Evolutionary conservation across 2,888 invertebrate genomes (phyloP).

Genomic region (Himalopsyche japonica): DNA sequence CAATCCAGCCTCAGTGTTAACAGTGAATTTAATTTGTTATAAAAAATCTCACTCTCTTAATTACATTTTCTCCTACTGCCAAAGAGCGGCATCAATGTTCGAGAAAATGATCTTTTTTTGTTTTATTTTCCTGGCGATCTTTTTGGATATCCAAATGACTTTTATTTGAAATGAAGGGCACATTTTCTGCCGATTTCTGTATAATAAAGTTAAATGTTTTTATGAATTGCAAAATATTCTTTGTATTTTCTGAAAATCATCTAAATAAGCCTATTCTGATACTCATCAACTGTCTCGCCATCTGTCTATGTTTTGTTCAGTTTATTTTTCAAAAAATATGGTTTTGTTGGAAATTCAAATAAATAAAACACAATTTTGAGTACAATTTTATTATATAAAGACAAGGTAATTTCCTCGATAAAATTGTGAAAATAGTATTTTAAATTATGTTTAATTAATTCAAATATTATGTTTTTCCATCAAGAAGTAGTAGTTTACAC

Average conservation of each 20-base stretch:
- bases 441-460: too few species aligned
- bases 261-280: not conserved
- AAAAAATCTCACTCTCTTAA: conserved; percentile 27
- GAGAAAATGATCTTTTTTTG: conserved; percentile 3
- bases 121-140: not conserved
- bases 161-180: not conserved
- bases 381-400: too few species aligned
- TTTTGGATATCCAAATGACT: not conserved
- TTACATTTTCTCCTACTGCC: conserved; percentile 12
- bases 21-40: conserved; percentile 12
- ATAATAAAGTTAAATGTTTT: not conserved
- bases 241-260: not conserved
- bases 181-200: not conserved
- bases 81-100: not conserved
- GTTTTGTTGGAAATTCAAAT: too few species aligned
- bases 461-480: too few species aligned
- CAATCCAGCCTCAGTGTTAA: conserved; percentile 17
- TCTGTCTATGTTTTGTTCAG: not conserved
- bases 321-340: too few species aligned
- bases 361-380: too few species aligned
- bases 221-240: not conserved
- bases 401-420: too few species aligned
- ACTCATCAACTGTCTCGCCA: not conserved
- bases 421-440: too few species aligned
- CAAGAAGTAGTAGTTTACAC: too few species aligned